Evolutionary conservation across 1,140 invertebrate species (phyloP), one percentile per base, ranked within the genome.

Genomic region (Doryteuthis pealeii): DNA sequence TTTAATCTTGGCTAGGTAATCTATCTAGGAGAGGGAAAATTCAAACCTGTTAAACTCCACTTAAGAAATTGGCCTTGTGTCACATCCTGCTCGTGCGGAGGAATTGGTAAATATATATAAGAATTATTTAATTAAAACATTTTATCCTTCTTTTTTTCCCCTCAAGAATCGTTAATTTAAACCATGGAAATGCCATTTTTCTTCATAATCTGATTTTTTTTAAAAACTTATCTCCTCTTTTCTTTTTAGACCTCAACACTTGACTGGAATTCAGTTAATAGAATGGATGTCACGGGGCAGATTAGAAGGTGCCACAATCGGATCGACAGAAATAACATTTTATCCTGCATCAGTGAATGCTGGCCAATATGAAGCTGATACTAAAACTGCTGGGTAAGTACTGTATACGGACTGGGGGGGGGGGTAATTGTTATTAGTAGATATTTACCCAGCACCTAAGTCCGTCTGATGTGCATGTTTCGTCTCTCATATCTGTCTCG

Each of bases 271-370:
- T 1, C 89, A 93, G 83, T 83, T 97, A 70, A 90, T 93, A 1
- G 88, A 89, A 71, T 90, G 93, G 70, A 91, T 96, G 79, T 92
- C 92, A 77, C 87, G 90, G 74, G 95, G 92, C 0, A 88, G 90
- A 79, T 88, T 95, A 1, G 88, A 84, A 22, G 94, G 94, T 31
- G 93, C 89, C 33, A 73, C 86, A 14, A 89, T 95, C 54, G 91
- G 92, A 10, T 96, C 95, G 12, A 93, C 92, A 18, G 90, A 92
- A 82, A 89, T 97, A 66, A 90, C 91, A 80, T 95, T 96, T 82
- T 83, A 87, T 66, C 95, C 95, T 0, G 90, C 89, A 28, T 87
- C 88, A 73, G 87, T 93, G 30, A 88, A 77, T 80, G 89, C 89
- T 67, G 92, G 91, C 31, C 86, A 87, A 77, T 94, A 91, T 86